phyloP scores from a whole-genome alignment of 1,140 invertebrate species.

The Glomeris maerens region DNA sequence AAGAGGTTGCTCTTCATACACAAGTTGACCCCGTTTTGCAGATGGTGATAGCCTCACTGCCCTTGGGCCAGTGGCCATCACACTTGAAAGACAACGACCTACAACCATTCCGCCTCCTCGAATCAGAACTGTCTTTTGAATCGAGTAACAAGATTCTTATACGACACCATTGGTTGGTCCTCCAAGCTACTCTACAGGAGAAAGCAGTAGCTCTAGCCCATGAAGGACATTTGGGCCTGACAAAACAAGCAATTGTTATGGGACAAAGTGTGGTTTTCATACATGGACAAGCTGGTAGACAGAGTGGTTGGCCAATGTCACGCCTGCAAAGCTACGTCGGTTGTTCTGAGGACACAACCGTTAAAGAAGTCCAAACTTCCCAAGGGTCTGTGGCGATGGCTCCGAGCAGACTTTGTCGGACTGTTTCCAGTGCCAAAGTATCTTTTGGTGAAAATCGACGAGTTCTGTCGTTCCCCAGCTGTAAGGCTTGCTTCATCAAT shows the following conservation, averaged over 20 bases:
- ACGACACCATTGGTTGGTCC: too few relatives aligned
- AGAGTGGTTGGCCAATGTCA: not conserved
- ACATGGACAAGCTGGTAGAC: not conserved
- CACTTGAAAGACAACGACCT: too few relatives aligned
- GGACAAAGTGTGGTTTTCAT: too few relatives aligned
- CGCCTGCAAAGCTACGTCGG: constrained; percentile 3
- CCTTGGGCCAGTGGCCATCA: too few relatives aligned
- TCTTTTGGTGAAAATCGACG: constrained; percentile 22
- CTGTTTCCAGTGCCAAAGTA: constrained; percentile 20
- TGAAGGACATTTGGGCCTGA: too few relatives aligned
- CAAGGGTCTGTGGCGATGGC: constrained; percentile 17
- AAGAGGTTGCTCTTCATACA: not conserved
- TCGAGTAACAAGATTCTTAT: too few relatives aligned
- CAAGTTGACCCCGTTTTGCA: constrained; percentile 11
- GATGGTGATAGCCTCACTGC: too few relatives aligned
- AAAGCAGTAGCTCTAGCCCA: too few relatives aligned
- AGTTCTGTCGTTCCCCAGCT: constrained; percentile 22
- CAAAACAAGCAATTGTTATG: constrained; percentile 25
- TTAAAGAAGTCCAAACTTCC: constrained; percentile 18
- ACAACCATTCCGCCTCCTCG: too few relatives aligned
- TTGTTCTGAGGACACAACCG: constrained; percentile 17
- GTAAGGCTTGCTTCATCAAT: constrained; percentile 1
- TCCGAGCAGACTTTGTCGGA: constrained; percentile 23
- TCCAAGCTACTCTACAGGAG: constrained; percentile 21
- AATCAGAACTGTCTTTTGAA: not conserved